Evolutionary conservation across 2,797 vertebrate genomes (phyloP).

Genomic region (Sitta carolinensis): DNA sequence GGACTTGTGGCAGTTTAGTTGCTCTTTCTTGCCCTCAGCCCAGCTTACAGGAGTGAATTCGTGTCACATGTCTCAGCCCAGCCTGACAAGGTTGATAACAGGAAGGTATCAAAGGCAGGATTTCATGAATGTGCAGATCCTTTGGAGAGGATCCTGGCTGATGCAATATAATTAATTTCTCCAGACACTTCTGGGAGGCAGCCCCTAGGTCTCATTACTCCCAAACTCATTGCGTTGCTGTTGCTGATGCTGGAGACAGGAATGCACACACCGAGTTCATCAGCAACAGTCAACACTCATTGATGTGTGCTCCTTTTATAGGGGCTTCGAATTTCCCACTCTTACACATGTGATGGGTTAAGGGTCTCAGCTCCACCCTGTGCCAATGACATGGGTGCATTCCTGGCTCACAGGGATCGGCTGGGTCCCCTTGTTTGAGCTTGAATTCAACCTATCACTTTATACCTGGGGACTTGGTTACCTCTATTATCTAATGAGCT

Average conservation of each 20-base stretch:
- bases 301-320: too few relatives aligned
- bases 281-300: too few relatives aligned
- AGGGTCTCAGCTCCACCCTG: too few relatives aligned
- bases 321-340: too few relatives aligned
- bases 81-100: neutral
- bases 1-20: neutral
- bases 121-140: neutral
- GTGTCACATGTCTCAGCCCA: neutral
- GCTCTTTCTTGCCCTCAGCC: neutral
- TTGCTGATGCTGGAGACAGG: too few relatives aligned
- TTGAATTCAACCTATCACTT: too few relatives aligned
- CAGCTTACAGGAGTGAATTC: neutral
- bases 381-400: too few relatives aligned
- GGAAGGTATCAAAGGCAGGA: neutral
- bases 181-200: neutral
- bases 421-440: too few relatives aligned
- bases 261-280: too few relatives aligned
- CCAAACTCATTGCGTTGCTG: neutral
- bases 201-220: neutral
- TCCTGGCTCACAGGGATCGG: too few relatives aligned
- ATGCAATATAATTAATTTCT: neutral
- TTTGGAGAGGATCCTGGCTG: neutral
- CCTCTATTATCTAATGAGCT: neutral
- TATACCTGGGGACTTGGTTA: neutral
- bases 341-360: too few relatives aligned